Base-by-base conservation (phyloP, 2,797 vertebrate genomes). In the Lerista edwardsae region DNA sequence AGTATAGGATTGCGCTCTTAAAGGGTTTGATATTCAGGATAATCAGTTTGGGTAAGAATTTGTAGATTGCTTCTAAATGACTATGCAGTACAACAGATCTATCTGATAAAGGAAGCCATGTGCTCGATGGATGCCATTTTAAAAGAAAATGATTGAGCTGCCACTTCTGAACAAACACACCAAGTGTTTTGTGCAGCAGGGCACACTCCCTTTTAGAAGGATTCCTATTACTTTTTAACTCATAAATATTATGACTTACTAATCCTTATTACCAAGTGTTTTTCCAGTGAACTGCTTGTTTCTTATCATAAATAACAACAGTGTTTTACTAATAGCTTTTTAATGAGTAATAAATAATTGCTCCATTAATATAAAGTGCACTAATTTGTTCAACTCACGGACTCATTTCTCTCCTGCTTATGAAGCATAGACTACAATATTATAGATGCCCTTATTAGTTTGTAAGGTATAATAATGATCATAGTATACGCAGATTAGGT, bases 311-410 rank as follows among this genome's bases (percentile, higher is more conserved):
- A 94, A 94, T 93, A 95, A 92, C 69, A 89, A 79, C 80, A 82
- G 84, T 87, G 74, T 89, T 94, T 93, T 93, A 86, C 91, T 95
- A 95, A 95, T 94, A 91, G 83, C 44, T 93, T 95, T 96, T 94
- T 95, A 96, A 96, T 85, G 87, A 94, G 87, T 90, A 90, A 90
- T 92, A 95, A 96, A 94, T 92, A 94, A 94, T 94, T 93, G 75
- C 76, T 93, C 80, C 82, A 94, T 95, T 96, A 95, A 92, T 89
- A 93, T 57, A 79, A 91, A 95, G 7, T 72, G 67, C n/a, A 89
- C 31, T 87, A 76, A 83, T 93, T 93, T 93, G 75, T 94, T 90
- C 88, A 91, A 62, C 55, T 90, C 41, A 86, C 85, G 55, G 75
- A 86, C 34, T 91, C 74, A 86, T 91, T 93, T 57, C 34, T 94